phyloP scores from a whole-genome alignment of 2,113 vertebrate species.

The Acanthisitta chloris region DNA sequence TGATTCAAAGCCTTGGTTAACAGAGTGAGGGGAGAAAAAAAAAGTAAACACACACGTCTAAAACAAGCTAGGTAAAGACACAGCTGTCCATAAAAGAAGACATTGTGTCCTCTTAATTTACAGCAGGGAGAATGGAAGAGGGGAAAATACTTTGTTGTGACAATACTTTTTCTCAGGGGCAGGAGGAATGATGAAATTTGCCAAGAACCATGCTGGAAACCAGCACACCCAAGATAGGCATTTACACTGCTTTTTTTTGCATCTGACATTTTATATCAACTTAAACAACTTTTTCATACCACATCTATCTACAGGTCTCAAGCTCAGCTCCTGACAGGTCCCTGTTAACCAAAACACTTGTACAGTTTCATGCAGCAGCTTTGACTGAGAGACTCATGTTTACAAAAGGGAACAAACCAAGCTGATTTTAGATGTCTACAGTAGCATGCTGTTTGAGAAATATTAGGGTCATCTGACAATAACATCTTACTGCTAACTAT shows the following conservation, averaged over 20 bases:
- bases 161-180: neutral
- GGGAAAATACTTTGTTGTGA: neutral
- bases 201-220: neutral
- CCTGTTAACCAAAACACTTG: neutral
- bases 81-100: neutral
- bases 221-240: neutral
- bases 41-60: neutral
- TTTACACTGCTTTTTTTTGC: neutral
- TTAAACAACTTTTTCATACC: neutral
- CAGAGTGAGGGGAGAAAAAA: rapidly evolving
- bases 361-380: neutral
- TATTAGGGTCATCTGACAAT: neutral
- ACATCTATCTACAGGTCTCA: neutral
- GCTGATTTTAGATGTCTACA: neutral
- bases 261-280: neutral
- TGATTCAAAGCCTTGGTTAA: neutral
- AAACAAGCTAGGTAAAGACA: neutral
- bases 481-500: neutral
- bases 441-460: neutral
- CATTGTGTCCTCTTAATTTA: neutral
- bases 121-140: rapidly evolving
- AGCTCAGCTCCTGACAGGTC: neutral
- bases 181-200: neutral
- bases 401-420: neutral
- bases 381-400: neutral